Percentiles rank a stretch among this genome's conserved stretches.
These are phyloP conservation scores for Oreocharis arfaki DNA, from an alignment of 2,113 vertebrate genomes.

Conservation along the genomic window DNA sequence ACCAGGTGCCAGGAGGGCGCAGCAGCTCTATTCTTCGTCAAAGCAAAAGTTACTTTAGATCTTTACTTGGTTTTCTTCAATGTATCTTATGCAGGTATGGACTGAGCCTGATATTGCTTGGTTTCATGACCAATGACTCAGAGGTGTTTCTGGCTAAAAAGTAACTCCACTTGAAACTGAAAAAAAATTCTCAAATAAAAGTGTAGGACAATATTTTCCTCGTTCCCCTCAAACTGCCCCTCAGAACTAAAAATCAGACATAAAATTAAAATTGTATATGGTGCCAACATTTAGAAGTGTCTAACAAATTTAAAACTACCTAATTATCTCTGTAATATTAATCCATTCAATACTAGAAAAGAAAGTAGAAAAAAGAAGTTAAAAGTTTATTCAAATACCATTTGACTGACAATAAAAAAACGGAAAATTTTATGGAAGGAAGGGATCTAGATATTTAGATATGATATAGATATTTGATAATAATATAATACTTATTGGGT, in stretches of 20 bases:
- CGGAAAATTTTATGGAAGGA: background rate
- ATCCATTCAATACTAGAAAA: background rate
- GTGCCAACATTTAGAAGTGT: background rate
- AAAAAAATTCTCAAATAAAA: background rate
- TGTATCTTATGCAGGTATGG: background rate
- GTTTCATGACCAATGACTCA: background rate
- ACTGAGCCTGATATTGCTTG: background rate
- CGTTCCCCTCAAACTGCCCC: rapidly evolving
- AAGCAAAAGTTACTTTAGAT: background rate
- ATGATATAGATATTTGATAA: background rate
- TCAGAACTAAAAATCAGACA: background rate
- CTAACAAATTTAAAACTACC: background rate
- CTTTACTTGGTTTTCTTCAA: background rate
- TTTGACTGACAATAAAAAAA: background rate
- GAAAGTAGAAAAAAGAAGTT: background rate
- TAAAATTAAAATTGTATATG: background rate
- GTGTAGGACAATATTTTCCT: background rate
- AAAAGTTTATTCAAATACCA: background rate
- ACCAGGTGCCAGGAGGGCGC: background rate
- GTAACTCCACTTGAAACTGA: background rate
- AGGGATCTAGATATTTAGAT: background rate
- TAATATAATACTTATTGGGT: background rate
- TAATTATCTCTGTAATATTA: background rate
- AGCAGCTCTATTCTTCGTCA: background rate
- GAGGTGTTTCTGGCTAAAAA: background rate